These are phyloP conservation scores for Leucophenga varia DNA, from an alignment of 1,140 invertebrate species.

Conservation along the genomic window DNA sequence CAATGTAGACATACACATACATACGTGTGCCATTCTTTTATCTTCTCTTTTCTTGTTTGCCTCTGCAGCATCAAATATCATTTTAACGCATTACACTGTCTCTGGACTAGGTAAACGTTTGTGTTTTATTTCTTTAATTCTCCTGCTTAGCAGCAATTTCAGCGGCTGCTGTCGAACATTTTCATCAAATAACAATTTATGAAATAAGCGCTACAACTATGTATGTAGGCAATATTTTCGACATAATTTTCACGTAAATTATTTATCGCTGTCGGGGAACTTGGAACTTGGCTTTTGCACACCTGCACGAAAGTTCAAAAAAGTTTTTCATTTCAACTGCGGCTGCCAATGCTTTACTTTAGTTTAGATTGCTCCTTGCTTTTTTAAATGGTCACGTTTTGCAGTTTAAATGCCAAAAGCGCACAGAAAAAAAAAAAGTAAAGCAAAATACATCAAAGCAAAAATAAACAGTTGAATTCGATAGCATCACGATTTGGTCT, in stretches of 20 bases:
- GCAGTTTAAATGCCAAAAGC: slow-evolving; percentile 42
- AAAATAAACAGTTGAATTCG: slow-evolving; percentile 50
- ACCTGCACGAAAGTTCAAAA: slow-evolving; percentile 37
- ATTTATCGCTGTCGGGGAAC: neutral
- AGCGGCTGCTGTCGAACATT: slow-evolving; percentile 38
- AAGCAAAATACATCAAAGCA: slow-evolving; percentile 42
- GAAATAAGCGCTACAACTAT: slow-evolving; percentile 19
- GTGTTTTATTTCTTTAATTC: neutral
- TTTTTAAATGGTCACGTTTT: slow-evolving; percentile 52
- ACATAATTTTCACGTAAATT: slow-evolving; percentile 12
- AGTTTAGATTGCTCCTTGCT: slow-evolving; percentile 44
- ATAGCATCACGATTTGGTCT: too few species aligned
- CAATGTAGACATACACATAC: too few species aligned
- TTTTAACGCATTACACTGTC: slow-evolving; percentile 23
- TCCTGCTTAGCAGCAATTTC: slow-evolving; percentile 26
- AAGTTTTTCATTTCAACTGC: too few species aligned
- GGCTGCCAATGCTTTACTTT: slow-evolving; percentile 27
- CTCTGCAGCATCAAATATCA: slow-evolving; percentile 30
- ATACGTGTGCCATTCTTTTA: too few species aligned
- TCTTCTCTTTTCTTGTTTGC: neutral
- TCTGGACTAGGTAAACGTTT: slow-evolving; percentile 3
- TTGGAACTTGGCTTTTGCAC: slow-evolving; percentile 2
- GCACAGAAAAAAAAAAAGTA: neutral
- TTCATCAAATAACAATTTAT: neutral
- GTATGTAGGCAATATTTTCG: neutral